These are phyloP conservation scores for Danio tinwini DNA, from an alignment of 2,797 vertebrate genomes.

Conservation along the genomic window DNA sequence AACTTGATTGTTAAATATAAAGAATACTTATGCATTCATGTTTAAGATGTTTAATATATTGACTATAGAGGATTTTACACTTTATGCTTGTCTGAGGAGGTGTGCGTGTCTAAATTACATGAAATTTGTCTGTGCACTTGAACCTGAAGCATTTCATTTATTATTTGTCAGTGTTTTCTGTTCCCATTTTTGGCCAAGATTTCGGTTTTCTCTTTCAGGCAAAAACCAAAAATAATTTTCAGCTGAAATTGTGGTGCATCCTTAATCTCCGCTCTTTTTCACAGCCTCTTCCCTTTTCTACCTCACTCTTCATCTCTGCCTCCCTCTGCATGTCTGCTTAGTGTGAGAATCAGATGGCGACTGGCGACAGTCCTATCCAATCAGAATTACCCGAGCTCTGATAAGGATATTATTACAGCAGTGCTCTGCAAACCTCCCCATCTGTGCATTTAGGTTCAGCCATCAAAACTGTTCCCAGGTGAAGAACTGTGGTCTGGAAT, in stretches of 20 bases:
- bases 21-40: background rate
- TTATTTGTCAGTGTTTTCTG: background rate
- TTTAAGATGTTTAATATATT: background rate
- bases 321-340: conserved; percentile 34
- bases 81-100: background rate
- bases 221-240: background rate
- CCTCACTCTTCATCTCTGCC: conserved; percentile 13
- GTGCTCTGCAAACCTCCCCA: conserved; percentile 24
- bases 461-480: conserved; percentile 1
- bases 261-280: background rate
- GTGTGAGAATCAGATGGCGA: conserved; percentile 40
- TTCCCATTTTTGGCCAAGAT: background rate
- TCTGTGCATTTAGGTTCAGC: conserved; percentile 14
- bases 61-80: background rate
- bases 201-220: background rate
- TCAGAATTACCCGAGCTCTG: conserved; percentile 42
- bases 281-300: background rate
- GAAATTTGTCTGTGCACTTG: background rate
- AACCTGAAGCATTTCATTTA: background rate
- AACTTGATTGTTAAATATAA: background rate
- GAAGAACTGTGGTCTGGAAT: conserved; percentile 1
- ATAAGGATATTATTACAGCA: conserved; percentile 53
- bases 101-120: background rate
- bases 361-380: conserved; percentile 43
- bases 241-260: background rate